Percentiles rank a stretch among this genome's conserved stretches.
Evolutionary conservation across 2,113 vertebrate species (phyloP).

Genomic region (Chaetops frenatus): DNA sequence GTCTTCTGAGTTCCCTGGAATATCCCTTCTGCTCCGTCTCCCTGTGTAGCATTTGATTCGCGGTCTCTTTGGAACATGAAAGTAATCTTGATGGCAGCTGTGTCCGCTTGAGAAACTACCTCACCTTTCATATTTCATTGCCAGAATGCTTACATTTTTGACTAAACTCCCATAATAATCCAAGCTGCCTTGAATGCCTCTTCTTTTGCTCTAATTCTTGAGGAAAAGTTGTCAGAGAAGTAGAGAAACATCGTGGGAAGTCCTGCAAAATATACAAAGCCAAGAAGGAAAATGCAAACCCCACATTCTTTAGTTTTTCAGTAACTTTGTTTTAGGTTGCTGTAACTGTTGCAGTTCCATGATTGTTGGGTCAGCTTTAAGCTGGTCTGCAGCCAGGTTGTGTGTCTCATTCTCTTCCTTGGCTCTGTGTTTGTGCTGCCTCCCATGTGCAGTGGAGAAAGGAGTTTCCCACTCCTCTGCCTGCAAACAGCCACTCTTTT

Average conservation of each 20-base stretch:
- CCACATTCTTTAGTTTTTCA: neutral
- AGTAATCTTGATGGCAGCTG: neutral
- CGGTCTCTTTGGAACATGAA: neutral
- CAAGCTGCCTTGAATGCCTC: neutral
- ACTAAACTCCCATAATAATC: neutral
- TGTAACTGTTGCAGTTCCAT: neutral
- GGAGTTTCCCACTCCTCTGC: neutral
- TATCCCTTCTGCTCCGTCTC: neutral
- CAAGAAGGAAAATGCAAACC: neutral
- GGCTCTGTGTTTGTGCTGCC: neutral
- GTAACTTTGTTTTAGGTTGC: neutral
- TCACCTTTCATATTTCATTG: neutral
- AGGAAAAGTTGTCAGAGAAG: neutral
- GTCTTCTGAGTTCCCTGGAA: neutral
- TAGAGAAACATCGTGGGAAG: neutral
- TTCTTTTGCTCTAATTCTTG: neutral
- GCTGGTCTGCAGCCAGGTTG: neutral
- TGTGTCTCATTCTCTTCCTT: neutral
- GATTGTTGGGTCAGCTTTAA: neutral
- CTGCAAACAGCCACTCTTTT: neutral
- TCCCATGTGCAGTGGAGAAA: neutral
- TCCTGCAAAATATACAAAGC: neutral
- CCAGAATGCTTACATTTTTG: neutral
- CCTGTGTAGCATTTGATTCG: neutral
- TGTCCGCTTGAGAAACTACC: neutral